Base-by-base conservation (phyloP, 2,888 invertebrate species). In the Cheilosia variabilis region DNA sequence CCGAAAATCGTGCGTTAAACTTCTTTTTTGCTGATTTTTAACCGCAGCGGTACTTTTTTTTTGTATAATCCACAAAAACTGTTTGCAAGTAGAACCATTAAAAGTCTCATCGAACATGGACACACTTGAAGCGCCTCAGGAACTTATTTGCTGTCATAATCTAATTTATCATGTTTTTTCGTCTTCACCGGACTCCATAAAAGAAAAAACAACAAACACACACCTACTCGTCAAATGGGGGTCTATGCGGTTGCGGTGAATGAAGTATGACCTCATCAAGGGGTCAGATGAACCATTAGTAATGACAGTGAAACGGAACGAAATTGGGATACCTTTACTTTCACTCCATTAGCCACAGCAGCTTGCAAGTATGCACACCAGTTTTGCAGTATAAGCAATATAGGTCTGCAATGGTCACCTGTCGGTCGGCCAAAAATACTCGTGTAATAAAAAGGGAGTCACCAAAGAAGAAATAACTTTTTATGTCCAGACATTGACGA, bases 361-460 rank as follows among this genome's bases (percentile, higher is more conserved):
- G 24, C 24, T 60, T 60, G 60, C 60, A 6, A 22, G 6, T 31
- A 19, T 55, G 55, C 24, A 47, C 69, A 60, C 57, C 47, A 47
- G 52, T 76, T 68, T 57, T 73, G 73, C 68, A 79, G 55, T 6
- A 5, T 41, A 66, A 68, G 45, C 34, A 76, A 68, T 72, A 68
- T 72, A 72, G 71, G 81, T 72, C 60, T 63, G 66, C 37, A 45
- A 31, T 77, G 76, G 58, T 81, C 86, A 86, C 86, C 86, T 86
- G 81, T 77, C 76, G 66, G 81, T 66, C 62, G 62, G 71, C 81
- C 63, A 50, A 58, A 50, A 34, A 50, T 57, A 55, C 55, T 47
- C 73, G 63, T 69, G 62, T 37, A 37, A 71, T 37, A 37, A 71
- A 75, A 57, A 55, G 37, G 34, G 31, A 79, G 52, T 45, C 65